Percentiles rank a stretch among this genome's conserved stretches.
Conservation (phyloP, 2,888 invertebrate species). For the Archaeoteleia sp. region DNA sequence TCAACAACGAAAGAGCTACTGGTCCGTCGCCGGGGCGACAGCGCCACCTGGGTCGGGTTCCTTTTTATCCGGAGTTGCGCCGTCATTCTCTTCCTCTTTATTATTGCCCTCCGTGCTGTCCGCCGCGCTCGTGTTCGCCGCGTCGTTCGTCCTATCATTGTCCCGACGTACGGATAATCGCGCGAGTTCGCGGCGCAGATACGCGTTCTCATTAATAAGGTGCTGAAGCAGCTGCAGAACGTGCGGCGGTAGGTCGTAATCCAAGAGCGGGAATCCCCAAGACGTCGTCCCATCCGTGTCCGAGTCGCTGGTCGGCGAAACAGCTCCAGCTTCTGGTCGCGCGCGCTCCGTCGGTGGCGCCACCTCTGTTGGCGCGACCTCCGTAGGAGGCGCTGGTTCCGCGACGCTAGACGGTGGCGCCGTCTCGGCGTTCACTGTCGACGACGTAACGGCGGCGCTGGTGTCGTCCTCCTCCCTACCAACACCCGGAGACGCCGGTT, state of each 20-base stretch:
- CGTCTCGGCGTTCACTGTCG: slow-evolving; percentile 66
- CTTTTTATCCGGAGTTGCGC: slow-evolving; percentile 58
- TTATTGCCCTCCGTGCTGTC: slow-evolving; percentile 67
- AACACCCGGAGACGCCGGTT: slow-evolving; percentile 60
- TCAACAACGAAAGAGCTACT: slow-evolving; percentile 15
- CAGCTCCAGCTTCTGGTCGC: slow-evolving; percentile 58
- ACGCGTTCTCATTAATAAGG: slow-evolving; percentile 39
- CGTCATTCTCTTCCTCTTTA: slow-evolving; percentile 57
- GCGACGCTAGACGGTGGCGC: slow-evolving; percentile 54
- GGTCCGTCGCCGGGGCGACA: slow-evolving; percentile 22
- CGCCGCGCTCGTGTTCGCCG: slow-evolving; percentile 62
- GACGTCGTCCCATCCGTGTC: slow-evolving; percentile 56
- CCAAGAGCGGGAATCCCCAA: slow-evolving; percentile 43
- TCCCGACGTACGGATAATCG: slow-evolving; percentile 56
- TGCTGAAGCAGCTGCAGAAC: slow-evolving; percentile 42
- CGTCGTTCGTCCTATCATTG: slow-evolving; percentile 23
- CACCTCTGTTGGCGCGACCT: background rate
- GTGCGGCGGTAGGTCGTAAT: slow-evolving; percentile 45
- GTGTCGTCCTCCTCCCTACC: slow-evolving; percentile 65
- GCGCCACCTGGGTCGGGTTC: slow-evolving; percentile 56
- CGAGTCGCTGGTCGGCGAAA: slow-evolving; percentile 45
- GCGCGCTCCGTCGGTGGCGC: slow-evolving; percentile 47
- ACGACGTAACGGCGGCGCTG: slow-evolving; percentile 70
- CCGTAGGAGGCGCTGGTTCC: slow-evolving; percentile 63
- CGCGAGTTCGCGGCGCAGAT: slow-evolving; percentile 62